Conservation (phyloP, 2,888 invertebrate species). For the Pammene aurita region DNA sequence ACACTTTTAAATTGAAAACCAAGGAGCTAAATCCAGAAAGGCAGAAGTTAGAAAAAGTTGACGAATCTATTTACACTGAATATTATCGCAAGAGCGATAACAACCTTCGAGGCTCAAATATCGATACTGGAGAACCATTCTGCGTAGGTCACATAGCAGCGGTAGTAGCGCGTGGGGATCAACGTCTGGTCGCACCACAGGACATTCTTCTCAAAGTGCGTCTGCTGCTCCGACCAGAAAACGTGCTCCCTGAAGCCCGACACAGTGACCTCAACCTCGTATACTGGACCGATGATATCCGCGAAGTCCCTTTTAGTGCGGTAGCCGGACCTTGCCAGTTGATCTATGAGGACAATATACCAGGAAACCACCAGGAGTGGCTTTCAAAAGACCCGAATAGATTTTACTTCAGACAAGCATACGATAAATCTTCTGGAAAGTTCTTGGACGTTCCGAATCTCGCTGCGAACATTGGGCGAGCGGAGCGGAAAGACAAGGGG, state of each 20-base stretch:
- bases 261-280: slow-evolving; percentile 88
- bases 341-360: slow-evolving; percentile 84
- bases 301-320: slow-evolving; percentile 81
- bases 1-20: slow-evolving; percentile 84
- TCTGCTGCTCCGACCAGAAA: slow-evolving; percentile 90
- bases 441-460: slow-evolving; percentile 85
- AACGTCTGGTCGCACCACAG: slow-evolving; percentile 78
- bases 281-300: slow-evolving; percentile 91
- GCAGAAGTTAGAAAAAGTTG: slow-evolving; percentile 78
- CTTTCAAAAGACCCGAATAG: slow-evolving; percentile 85
- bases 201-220: slow-evolving; percentile 86
- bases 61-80: slow-evolving; percentile 91
- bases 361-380: slow-evolving; percentile 84
- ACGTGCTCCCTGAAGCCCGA: slow-evolving; percentile 84
- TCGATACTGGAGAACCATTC: slow-evolving; percentile 89
- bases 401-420: slow-evolving; percentile 89
- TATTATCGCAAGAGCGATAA: slow-evolving; percentile 90
- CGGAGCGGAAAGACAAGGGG: slow-evolving; percentile 86
- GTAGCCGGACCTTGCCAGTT: slow-evolving; percentile 89
- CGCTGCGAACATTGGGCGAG: slow-evolving; percentile 83
- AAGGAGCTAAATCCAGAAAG: slow-evolving; percentile 53
- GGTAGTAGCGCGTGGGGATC: slow-evolving; percentile 82
- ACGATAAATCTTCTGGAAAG: slow-evolving; percentile 80
- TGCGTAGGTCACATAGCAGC: slow-evolving; percentile 87
- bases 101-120: slow-evolving; percentile 87